Conservation (phyloP, 1,140 invertebrate genomes). For the Drosophila rufa region DNA sequence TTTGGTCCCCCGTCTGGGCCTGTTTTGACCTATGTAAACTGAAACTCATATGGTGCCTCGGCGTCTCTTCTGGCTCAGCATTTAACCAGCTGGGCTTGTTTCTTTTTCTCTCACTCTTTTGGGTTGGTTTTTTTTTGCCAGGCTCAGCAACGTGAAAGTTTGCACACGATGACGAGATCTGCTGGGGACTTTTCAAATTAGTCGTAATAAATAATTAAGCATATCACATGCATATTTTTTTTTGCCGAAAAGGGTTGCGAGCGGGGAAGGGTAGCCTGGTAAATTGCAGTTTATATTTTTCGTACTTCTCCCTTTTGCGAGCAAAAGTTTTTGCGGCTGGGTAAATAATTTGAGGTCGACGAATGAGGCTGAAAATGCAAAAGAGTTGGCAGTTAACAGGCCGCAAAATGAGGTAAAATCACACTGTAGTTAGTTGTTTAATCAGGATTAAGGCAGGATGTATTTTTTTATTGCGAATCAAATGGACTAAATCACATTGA, state of each 20-base stretch:
- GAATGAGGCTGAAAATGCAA: conserved; percentile 35
- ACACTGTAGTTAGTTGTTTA: background rate
- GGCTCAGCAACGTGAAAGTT: conserved; percentile 53
- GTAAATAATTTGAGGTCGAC: conserved; percentile 54
- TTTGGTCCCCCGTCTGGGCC: conserved; percentile 1
- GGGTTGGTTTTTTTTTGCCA: background rate
- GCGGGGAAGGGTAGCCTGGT: background rate
- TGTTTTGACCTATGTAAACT: conserved; percentile 60
- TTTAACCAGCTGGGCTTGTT: conserved; percentile 49
- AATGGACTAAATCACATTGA: no score
- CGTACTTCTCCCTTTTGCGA: conserved; percentile 7
- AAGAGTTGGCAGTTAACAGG: conserved; percentile 19
- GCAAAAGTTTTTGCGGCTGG: conserved; percentile 45
- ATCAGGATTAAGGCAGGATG: no score
- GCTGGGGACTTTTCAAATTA: conserved; percentile 73
- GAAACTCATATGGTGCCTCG: conserved; percentile 40
- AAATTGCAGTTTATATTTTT: conserved; percentile 67
- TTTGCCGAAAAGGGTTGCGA: conserved; percentile 6
- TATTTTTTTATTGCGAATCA: no score
- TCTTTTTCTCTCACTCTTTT: background rate
- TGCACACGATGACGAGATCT: conserved; percentile 46
- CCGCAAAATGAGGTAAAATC: conserved; percentile 22
- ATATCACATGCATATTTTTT: conserved; percentile 67
- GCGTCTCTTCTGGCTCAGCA: conserved; percentile 47
- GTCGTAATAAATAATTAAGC: conserved; percentile 80